These are phyloP conservation scores for Chironomus tentans DNA, from an alignment of 2,888 invertebrate genomes.

Conservation along the genomic window DNA sequence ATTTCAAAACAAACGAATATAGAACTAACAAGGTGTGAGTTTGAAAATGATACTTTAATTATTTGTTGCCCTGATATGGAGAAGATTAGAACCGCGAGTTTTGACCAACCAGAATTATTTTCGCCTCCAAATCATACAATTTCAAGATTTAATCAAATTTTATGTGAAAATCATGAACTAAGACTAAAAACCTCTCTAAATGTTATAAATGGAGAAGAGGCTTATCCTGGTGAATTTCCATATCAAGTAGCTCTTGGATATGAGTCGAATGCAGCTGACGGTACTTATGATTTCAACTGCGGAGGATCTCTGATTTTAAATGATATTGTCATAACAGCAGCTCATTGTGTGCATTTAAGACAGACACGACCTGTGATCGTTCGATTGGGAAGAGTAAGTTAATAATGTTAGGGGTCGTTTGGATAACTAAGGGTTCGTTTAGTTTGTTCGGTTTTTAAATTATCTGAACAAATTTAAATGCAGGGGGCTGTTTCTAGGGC, in stretches of 20 bases:
- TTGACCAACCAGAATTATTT: too few relatives aligned
- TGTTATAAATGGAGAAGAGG: not conserved
- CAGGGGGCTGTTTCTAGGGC: too few relatives aligned
- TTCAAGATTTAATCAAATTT: not conserved
- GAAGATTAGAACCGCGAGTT: too few relatives aligned
- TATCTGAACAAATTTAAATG: too few relatives aligned
- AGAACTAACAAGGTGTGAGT: too few relatives aligned
- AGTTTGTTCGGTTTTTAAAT: too few relatives aligned
- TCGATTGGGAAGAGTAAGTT: slow-evolving; percentile 2
- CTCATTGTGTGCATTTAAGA: not conserved
- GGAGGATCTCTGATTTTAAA: not conserved
- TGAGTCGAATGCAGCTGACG: not conserved
- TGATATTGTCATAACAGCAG: not conserved
- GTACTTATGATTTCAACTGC: not conserved
- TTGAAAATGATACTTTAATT: too few relatives aligned
- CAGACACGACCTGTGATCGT: not conserved
- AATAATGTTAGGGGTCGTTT: not conserved
- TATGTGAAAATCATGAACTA: not conserved
- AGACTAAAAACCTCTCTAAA: not conserved
- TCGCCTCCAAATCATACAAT: too few relatives aligned
- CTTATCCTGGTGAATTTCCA: not conserved
- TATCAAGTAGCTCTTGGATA: not conserved
- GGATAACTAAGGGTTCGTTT: too few relatives aligned
- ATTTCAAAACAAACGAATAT: too few relatives aligned
- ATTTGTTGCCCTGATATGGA: too few relatives aligned